Evolutionary conservation across 1,140 invertebrate species (phyloP), one percentile per base, ranked within the genome.

Genomic region (Chrysoperla carnea): DNA sequence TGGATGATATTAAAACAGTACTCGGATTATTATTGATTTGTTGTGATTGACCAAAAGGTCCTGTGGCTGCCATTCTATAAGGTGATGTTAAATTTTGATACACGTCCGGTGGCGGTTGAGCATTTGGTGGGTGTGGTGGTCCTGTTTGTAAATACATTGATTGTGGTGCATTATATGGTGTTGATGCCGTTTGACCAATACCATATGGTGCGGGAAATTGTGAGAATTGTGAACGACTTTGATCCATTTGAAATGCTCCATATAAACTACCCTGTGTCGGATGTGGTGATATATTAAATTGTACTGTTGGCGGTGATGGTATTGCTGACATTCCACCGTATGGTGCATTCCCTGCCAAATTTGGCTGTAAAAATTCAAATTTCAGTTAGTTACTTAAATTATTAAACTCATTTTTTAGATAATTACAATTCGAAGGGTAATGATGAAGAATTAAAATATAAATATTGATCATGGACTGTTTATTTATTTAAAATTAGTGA

Each of bases 1-100:
- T 81, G 23, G 85, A 88, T 39, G 84, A 87, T 44, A 91, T 90
- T 46, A 93, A 73, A 42, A 89, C 83, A 23, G 85, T 86, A 52
- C 79, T 90, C 17, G 85, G 84, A 64, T 83, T 87, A 54, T 74
- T 84, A 47, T 76, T 72, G 42, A 84, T 69, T 53, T 86, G 84
- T 40, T 80, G 74, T 48, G 78, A 79, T 58, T 85, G 78, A 13
- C 78, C 76, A 60, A 83, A 78, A 1, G 66, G 76, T 49, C 64
- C 74, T 44, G 60, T 72, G 50, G 60, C 76, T 48, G 64, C 76
- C 62, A 50, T 69, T 65, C 63, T 71, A 23, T 79, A 84, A 54
- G 82, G 81, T 39, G 73, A 81, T 36, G 80, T 68, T 49, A 82
- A 71, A 53, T 73, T 82, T 51, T 77, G 79, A 63, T 86, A 88